A percentile compares a stretch with the other conserved stretches of the same genome.
Evolutionary conservation across 2,888 invertebrate genomes (phyloP).

Genomic region (Andrena marginata): DNA sequence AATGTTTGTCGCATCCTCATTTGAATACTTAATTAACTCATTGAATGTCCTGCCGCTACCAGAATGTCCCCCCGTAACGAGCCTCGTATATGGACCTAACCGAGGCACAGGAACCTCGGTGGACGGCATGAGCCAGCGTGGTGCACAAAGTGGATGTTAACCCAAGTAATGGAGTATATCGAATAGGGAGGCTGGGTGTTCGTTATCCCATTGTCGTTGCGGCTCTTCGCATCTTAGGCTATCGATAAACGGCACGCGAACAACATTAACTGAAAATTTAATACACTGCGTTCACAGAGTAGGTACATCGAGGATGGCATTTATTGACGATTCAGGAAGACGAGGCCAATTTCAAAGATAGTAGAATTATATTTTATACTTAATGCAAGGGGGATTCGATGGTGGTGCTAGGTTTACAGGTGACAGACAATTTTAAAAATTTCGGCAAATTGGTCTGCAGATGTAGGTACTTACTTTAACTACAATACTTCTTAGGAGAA

Average conservation of each 20-base stretch:
- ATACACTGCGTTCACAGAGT: too few species aligned
- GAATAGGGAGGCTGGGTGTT: slow-evolving; percentile 1
- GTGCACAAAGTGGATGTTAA: slow-evolving; percentile 44
- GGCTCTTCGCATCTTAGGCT: not conserved
- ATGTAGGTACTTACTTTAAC: too few species aligned
- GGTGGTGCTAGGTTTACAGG: too few species aligned
- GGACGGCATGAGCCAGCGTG: not conserved
- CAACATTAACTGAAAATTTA: not conserved
- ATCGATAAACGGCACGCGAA: not conserved
- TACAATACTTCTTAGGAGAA: too few species aligned
- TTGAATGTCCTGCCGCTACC: slow-evolving; percentile 16
- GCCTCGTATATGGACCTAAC: not conserved
- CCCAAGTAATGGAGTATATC: slow-evolving; percentile 13
- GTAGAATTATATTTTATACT: too few species aligned
- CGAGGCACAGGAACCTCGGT: slow-evolving; percentile 5
- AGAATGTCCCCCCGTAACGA: slow-evolving; percentile 15
- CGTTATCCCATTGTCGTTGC: slow-evolving; percentile 18
- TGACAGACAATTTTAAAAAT: too few species aligned
- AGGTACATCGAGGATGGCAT: too few species aligned
- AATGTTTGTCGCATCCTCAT: slow-evolving; percentile 38
- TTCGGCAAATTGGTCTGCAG: too few species aligned
- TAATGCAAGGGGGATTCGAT: too few species aligned
- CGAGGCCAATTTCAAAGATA: too few species aligned
- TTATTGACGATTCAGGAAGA: too few species aligned
- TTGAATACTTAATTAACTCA: slow-evolving; percentile 48